Conservation (phyloP, 1,140 invertebrate species). For the Cydia splendana region DNA sequence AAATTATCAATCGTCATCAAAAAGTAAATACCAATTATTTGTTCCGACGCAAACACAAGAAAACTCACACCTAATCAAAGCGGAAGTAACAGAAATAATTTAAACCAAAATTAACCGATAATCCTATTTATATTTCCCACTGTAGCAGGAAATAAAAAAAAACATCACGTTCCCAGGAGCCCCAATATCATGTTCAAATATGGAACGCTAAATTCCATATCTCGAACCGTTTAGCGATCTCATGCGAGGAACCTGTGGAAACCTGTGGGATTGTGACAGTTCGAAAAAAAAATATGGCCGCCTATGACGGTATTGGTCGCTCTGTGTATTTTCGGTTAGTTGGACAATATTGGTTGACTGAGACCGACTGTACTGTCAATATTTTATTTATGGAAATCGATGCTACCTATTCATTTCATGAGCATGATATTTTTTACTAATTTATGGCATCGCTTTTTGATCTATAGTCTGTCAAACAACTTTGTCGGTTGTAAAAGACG, state of each 20-base stretch:
- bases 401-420: neutral
- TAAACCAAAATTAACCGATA: slow-evolving; percentile 42
- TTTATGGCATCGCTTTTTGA: too few species aligned
- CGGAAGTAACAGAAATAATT: slow-evolving; percentile 30
- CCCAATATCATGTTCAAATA: slow-evolving; percentile 60
- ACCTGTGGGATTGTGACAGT: slow-evolving; percentile 23
- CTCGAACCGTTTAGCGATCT: slow-evolving; percentile 60
- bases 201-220: slow-evolving; percentile 60
- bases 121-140: slow-evolving; percentile 61
- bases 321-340: slow-evolving; percentile 18
- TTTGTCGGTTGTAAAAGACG: too few species aligned
- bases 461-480: too few species aligned
- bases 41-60: neutral
- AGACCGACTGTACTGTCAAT: neutral
- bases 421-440: neutral
- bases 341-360: slow-evolving; percentile 9
- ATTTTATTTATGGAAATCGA: slow-evolving; percentile 19
- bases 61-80: slow-evolving; percentile 52
- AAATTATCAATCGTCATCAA: neutral
- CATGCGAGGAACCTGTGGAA: slow-evolving; percentile 42
- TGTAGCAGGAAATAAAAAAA: slow-evolving; percentile 57
- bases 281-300: slow-evolving; percentile 20
- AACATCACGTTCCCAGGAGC: slow-evolving; percentile 55
- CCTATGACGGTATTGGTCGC: slow-evolving; percentile 11
- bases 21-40: neutral